These are phyloP conservation scores for Cetoscarus ocellatus DNA, from an alignment of 2,797 vertebrate species.

Conservation along the genomic window DNA sequence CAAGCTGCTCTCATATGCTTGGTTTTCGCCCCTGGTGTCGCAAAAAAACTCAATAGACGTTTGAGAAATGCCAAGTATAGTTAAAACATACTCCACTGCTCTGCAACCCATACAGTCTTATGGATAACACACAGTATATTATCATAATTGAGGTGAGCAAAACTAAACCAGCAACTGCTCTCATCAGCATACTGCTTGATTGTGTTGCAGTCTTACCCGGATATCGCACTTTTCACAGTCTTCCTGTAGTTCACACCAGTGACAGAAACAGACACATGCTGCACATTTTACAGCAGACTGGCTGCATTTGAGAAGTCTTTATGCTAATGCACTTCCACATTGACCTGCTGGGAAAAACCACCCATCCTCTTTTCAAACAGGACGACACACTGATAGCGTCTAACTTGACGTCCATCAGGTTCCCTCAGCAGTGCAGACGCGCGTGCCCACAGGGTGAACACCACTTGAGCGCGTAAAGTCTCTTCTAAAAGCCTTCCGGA, in stretches of 20 bases:
- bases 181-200: too few species aligned
- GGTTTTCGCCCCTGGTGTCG: too few species aligned
- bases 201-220: not conserved
- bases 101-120: too few species aligned
- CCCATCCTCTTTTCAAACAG: not conserved
- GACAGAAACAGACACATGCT: not conserved
- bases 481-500: slow-evolving; percentile 60
- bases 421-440: not conserved
- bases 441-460: slow-evolving; percentile 42
- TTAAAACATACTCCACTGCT: too few species aligned
- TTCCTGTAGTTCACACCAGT: slow-evolving; percentile 59
- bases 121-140: too few species aligned
- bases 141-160: too few species aligned
- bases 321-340: not conserved
- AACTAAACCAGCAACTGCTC: too few species aligned
- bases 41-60: too few species aligned
- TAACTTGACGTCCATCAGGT: accelerated
- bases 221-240: slow-evolving; percentile 54
- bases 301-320: not conserved
- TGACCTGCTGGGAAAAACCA: not conserved
- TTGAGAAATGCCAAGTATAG: too few species aligned
- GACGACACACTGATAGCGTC: not conserved
- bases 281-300: not conserved
- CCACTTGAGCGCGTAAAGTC: slow-evolving; percentile 40
- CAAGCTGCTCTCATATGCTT: too few species aligned